phyloP scores from a whole-genome alignment of 2,113 vertebrate species.

The Sciurus niger region DNA sequence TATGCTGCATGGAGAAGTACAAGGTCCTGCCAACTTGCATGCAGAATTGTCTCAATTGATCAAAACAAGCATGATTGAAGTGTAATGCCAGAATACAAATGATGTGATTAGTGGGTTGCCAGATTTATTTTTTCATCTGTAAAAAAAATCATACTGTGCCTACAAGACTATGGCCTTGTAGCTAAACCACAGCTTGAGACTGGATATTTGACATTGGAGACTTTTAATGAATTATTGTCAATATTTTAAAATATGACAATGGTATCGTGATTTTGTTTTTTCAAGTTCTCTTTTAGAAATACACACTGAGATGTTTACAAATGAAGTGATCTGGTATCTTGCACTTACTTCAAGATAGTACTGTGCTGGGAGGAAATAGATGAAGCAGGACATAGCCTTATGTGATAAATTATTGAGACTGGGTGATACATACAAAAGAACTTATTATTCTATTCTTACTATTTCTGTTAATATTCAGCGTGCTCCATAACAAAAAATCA shows the following conservation, averaged over 20 bases:
- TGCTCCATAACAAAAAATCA: background rate
- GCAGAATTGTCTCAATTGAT: constrained; percentile 33
- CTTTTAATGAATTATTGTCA: constrained; percentile 34
- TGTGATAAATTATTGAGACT: background rate
- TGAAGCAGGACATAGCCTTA: background rate
- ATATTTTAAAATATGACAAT: constrained; percentile 42
- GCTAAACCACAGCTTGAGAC: constrained; percentile 12
- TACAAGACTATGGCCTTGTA: constrained; percentile 12
- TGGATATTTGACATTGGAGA: background rate
- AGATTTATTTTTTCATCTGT: constrained; percentile 14
- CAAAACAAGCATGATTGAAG: background rate
- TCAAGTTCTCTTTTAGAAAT: constrained; percentile 43
- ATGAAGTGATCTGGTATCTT: constrained; percentile 38
- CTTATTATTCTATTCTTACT: background rate
- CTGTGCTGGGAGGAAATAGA: background rate
- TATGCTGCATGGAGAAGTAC: background rate
- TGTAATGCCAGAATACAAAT: constrained; percentile 52
- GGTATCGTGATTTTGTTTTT: background rate
- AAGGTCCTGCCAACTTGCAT: background rate
- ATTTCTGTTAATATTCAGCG: background rate
- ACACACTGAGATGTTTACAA: constrained; percentile 25
- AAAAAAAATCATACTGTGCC: constrained; percentile 17
- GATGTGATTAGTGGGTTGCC: background rate
- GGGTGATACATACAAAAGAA: background rate
- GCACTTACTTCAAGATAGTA: constrained; percentile 59